These are phyloP conservation scores for Acrocephalus kingi DNA, from an alignment of 2,113 vertebrate genomes.

Conservation along the genomic window DNA sequence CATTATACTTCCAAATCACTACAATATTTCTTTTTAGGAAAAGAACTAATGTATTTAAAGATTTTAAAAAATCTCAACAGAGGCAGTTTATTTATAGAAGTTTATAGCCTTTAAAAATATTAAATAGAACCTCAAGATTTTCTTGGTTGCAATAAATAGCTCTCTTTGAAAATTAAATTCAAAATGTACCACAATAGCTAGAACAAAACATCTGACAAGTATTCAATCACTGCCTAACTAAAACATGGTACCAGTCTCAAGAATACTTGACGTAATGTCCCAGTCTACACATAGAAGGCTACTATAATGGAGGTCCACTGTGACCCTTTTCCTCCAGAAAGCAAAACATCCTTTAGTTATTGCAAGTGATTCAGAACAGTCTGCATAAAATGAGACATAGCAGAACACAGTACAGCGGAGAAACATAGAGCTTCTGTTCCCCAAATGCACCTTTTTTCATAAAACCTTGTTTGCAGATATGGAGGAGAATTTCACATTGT, in stretches of 20 bases:
- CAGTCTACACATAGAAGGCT: neutral
- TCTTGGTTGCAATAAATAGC: neutral
- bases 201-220: neutral
- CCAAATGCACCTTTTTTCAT: neutral
- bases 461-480: neutral
- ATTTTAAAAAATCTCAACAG: neutral
- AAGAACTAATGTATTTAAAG: neutral
- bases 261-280: neutral
- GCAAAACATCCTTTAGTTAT: neutral
- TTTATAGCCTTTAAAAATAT: neutral
- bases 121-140: neutral
- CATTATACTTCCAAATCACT: neutral
- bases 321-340: neutral
- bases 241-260: neutral
- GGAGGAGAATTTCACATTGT: neutral
- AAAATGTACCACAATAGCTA: neutral
- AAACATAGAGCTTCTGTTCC: neutral
- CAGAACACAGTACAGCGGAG: neutral
- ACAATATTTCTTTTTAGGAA: neutral
- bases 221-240: neutral
- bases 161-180: neutral
- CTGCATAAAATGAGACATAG: neutral
- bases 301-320: neutral
- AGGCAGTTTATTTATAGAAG: neutral
- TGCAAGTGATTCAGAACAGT: neutral